Conservation (phyloP, 2,797 vertebrate genomes). For the Champsocephalus esox region DNA sequence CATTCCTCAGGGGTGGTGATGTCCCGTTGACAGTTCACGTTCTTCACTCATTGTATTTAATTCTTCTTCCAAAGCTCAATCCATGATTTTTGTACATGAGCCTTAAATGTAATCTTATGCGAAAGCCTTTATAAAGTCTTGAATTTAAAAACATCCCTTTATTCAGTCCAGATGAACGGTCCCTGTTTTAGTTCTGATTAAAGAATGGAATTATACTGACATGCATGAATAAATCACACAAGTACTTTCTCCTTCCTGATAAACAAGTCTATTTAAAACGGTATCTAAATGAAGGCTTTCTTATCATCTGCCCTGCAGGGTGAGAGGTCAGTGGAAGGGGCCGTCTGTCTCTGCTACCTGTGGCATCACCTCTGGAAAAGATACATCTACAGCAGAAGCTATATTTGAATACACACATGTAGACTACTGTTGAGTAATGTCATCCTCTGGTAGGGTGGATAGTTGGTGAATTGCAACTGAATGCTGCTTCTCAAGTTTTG, state of each 20-base stretch:
- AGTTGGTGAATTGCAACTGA: neutral
- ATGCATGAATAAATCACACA: neutral
- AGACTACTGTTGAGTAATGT: neutral
- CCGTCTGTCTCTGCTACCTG: conserved; percentile 32
- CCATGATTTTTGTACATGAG: neutral
- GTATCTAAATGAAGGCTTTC: conserved; percentile 40
- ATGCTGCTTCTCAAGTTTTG: neutral
- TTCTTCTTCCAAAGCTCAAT: conserved; percentile 3
- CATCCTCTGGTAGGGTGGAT: neutral
- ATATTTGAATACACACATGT: conserved; percentile 5
- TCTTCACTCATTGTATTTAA: too few species aligned
- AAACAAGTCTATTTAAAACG: conserved; percentile 44
- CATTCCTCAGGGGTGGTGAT: too few species aligned
- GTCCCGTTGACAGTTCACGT: too few species aligned
- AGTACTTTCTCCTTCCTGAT: conserved; percentile 13
- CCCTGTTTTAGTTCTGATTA: neutral
- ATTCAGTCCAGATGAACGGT: neutral
- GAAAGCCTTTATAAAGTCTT: conserved; percentile 14
- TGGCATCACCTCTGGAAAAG: conserved; percentile 24
- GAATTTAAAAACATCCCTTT: neutral
- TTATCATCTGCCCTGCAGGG: conserved; percentile 49
- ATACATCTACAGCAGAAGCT: neutral
- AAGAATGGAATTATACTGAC: conserved; percentile 1
- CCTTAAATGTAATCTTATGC: conserved; percentile 4
- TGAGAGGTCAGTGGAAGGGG: conserved; percentile 45